A percentile compares a stretch with the other conserved stretches of the same genome.
Conservation (phyloP, 2,113 vertebrate species). For the Cyprinus carpio region DNA sequence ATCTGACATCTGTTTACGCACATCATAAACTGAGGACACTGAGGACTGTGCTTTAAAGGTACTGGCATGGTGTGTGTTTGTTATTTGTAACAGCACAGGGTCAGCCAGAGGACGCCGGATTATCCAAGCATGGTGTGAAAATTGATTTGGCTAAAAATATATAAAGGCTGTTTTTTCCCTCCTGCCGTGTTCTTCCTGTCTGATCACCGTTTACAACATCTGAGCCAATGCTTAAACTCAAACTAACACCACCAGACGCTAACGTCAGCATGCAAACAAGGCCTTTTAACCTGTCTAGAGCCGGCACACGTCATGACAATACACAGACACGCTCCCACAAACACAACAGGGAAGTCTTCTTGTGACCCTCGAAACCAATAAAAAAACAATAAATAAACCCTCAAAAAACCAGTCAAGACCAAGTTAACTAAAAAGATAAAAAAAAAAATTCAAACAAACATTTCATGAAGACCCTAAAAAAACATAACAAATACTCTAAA, state of each 20-base stretch:
- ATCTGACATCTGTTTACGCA: neutral
- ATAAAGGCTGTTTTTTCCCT: neutral
- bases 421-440: too few species aligned
- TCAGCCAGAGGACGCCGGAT: neutral
- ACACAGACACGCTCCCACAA: neutral
- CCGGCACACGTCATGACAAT: neutral
- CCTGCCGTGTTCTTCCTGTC: neutral
- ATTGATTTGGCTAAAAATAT: neutral
- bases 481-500: too few species aligned
- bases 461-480: too few species aligned
- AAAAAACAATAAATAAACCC: too few species aligned
- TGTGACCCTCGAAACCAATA: neutral
- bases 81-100: neutral
- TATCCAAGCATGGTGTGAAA: neutral
- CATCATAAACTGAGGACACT: neutral
- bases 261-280: slow-evolving; percentile 37
- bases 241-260: neutral
- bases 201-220: slow-evolving; percentile 34
- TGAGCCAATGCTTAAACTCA: slow-evolving; percentile 44
- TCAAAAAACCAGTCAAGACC: neutral
- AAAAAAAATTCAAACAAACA: too few species aligned
- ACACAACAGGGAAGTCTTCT: too few species aligned
- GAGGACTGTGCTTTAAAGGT: neutral
- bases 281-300: slow-evolving; percentile 45
- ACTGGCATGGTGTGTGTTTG: slow-evolving; percentile 9